These are phyloP conservation scores for Myotis brandtii DNA, from an alignment of 2,113 vertebrate genomes.

Conservation along the genomic window DNA sequence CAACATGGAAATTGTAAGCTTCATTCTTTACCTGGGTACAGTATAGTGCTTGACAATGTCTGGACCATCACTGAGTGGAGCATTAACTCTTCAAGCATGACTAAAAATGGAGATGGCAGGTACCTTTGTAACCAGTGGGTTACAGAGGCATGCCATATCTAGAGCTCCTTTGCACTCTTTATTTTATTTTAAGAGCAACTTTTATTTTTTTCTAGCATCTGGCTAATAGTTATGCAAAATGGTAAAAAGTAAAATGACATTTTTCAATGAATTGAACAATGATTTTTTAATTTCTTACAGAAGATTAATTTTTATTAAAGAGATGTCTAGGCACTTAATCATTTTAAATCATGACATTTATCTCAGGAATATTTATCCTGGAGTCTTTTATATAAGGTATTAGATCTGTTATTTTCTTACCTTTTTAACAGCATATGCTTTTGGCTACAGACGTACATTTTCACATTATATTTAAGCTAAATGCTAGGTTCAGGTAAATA, in stretches of 20 bases:
- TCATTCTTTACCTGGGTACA: background rate
- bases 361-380: constrained; percentile 14
- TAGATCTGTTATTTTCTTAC: constrained; percentile 15
- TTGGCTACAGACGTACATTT: constrained; percentile 39
- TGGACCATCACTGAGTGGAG: background rate
- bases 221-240: constrained; percentile 48
- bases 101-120: background rate
- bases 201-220: background rate
- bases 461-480: background rate
- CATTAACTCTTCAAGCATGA: background rate
- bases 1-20: background rate
- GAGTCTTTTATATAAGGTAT: background rate
- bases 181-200: constrained; percentile 30
- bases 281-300: background rate
- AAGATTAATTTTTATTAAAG: constrained; percentile 60
- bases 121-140: constrained; percentile 18
- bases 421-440: constrained; percentile 12
- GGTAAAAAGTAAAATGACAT: background rate
- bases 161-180: background rate
- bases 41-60: background rate
- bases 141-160: background rate
- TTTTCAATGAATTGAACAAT: background rate
- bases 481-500: background rate
- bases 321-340: constrained; percentile 17
- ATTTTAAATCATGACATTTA: constrained; percentile 27